Base-by-base conservation (phyloP, 2,888 invertebrate genomes). In the Caenorhabditis sp. region DNA sequence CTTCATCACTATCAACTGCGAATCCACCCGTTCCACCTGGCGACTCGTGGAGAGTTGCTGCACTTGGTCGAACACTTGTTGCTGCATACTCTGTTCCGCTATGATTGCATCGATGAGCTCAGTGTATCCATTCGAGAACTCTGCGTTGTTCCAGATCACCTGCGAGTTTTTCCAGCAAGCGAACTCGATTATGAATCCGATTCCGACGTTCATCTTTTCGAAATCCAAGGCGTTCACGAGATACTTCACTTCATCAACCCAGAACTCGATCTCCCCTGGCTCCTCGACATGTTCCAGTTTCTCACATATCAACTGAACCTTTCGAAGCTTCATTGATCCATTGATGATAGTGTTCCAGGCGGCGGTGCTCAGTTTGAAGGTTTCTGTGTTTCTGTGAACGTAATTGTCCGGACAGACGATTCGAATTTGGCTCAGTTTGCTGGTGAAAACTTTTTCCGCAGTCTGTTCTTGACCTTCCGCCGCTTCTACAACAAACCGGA, bases 161-260 rank as follows among this genome's bases (percentile, higher is more conserved):
- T 32, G 18, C 18, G 35, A 55, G 13, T 13, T n/a, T 35, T 56
- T 56, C 56, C 56, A 56, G 56, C n/a, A 35, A 8, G 28, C 50
- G 51, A 71, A 28, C 22, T 71, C 71, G 9, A 71, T 6, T 18
- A 71, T 55, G 13, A 62, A 15, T 32, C 62, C 62, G 8, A 71
- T n/a, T 18, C 62, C 71, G 0, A 62, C 22, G 0, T 15, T 9
- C 24, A 47, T 71, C 22, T 62, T 13, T 0, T 53, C 6, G 4
- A 55, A 24, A 8, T 55, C 44, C 51, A 71, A 28, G 11, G 53
- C 37, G 15, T 71, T 47, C 9, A 62, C 4, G 9, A 71, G 47
- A 15, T n/a, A n/a, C 20, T 2, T 22, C 8, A 64, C 18, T 22
- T 71, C 71, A 1, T 26, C n/a, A 0, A 55, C 20, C 71, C 71